Base-by-base conservation (phyloP, 2,888 invertebrate species). In the Emesis russula region DNA sequence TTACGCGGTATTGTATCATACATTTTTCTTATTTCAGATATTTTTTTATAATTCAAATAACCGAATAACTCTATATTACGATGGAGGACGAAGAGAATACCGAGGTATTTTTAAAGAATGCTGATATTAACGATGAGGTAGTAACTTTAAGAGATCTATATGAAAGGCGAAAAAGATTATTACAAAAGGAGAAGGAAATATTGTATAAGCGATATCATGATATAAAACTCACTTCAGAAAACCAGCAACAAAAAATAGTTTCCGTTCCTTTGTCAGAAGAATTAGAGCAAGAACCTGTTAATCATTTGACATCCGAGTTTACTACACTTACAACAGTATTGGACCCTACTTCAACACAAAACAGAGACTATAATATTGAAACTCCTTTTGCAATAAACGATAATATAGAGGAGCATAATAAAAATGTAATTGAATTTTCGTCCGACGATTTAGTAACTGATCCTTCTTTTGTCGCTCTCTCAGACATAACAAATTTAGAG, bases 401-500 rank as follows among this genome's bases (percentile, higher is more conserved):
- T 63, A 25, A 76, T 76, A 36, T 66, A 18, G 18, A n/a, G 38
- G 63, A 81, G 33, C 25, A 81, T 73, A 25, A 68, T 25, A 70
- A 83, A 13, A 83, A 75, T 79, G 44, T 36, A 38, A 15, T 76
- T 71, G 63, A 87, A 44, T 79, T 80, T 71, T 53, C 77, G 41
- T 83, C 68, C 33, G 53, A 86, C 25, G 25, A 25, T 25, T 25
- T 25, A 25, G 25, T 25, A 25, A 25, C 25, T 36, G 78, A 81
- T 73, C 75, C 70, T 53, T 73, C 53, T 78, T 73, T 44, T 77
- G 78, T 73, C 48, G 33, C 81, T 13, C 36, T 71, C 25, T 79
- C 74, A 75, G 88, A 88, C 44, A 88, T 88, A 48, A 88, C 88
- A 70, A 88, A 84, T 71, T 41, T 87, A 53, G 76, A 41, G 68